Conservation (phyloP, 2,113 vertebrate species). For the Urocitellus parryii region DNA sequence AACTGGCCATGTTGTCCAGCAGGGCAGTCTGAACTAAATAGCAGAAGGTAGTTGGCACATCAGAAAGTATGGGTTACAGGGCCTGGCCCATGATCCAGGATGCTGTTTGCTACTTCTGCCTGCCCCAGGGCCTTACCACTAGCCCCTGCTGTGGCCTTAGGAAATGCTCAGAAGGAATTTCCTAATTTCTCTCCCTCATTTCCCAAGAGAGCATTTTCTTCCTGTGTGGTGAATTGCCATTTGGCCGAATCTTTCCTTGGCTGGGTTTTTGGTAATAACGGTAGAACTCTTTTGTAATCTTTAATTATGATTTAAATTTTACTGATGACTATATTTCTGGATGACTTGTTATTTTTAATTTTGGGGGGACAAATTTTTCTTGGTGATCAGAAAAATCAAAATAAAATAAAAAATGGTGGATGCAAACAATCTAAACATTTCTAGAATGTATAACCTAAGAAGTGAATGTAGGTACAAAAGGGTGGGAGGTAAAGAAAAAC, state of each 20-base stretch:
- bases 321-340: background rate
- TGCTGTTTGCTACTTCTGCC: background rate
- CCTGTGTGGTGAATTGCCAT: background rate
- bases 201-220: background rate
- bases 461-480: background rate
- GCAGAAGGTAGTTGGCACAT: background rate
- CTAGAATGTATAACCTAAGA: background rate
- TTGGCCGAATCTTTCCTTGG: background rate
- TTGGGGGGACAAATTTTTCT: background rate
- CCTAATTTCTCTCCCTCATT: background rate
- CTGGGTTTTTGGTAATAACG: background rate
- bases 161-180: background rate
- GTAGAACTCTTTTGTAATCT: background rate
- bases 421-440: background rate
- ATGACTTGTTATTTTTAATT: background rate
- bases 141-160: background rate
- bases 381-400: background rate
- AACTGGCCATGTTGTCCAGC: background rate
- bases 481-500: background rate
- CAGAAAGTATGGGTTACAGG: background rate
- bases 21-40: background rate
- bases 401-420: background rate
- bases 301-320: background rate
- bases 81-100: rapidly evolving
- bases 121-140: background rate